These are phyloP conservation scores for Malthinus seriepunctatus DNA, from an alignment of 2,888 invertebrate genomes.

Conservation along the genomic window DNA sequence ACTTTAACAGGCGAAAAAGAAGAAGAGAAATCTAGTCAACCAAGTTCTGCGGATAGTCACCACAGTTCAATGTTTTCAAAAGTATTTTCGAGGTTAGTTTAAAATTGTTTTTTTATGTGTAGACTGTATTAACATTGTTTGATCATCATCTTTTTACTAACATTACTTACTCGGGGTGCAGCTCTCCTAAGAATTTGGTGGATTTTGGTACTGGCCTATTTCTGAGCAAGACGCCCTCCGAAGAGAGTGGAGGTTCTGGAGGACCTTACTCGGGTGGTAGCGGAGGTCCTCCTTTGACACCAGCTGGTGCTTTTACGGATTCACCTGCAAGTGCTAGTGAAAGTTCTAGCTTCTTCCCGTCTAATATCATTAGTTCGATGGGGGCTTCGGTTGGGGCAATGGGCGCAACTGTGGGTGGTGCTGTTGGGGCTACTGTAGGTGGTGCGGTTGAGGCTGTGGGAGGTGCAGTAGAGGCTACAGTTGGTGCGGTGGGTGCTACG, in stretches of 20 bases:
- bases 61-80: slow-evolving; percentile 82
- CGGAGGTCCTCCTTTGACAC: slow-evolving; percentile 64
- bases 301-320: slow-evolving; percentile 66
- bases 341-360: slow-evolving; percentile 53
- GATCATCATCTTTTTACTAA: slow-evolving; percentile 36
- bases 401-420: slow-evolving; percentile 46
- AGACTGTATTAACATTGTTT: background rate
- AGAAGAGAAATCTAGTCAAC: slow-evolving; percentile 54
- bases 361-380: slow-evolving; percentile 52
- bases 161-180: slow-evolving; percentile 50
- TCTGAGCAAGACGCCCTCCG: slow-evolving; percentile 89
- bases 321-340: slow-evolving; percentile 57
- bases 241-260: slow-evolving; percentile 74
- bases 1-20: slow-evolving; percentile 79
- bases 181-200: slow-evolving; percentile 93
- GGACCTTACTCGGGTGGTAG: slow-evolving; percentile 50
- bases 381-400: slow-evolving; percentile 51
- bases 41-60: slow-evolving; percentile 58
- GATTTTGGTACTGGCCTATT: slow-evolving; percentile 95
- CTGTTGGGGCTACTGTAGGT: slow-evolving; percentile 46
- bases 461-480: slow-evolving; percentile 46
- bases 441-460: slow-evolving; percentile 49
- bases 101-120: background rate
- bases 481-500: slow-evolving; percentile 45
- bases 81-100: slow-evolving; percentile 84